Evolutionary conservation across 1,140 invertebrate genomes (phyloP).

Genomic region (Pteromalus puparum): DNA sequence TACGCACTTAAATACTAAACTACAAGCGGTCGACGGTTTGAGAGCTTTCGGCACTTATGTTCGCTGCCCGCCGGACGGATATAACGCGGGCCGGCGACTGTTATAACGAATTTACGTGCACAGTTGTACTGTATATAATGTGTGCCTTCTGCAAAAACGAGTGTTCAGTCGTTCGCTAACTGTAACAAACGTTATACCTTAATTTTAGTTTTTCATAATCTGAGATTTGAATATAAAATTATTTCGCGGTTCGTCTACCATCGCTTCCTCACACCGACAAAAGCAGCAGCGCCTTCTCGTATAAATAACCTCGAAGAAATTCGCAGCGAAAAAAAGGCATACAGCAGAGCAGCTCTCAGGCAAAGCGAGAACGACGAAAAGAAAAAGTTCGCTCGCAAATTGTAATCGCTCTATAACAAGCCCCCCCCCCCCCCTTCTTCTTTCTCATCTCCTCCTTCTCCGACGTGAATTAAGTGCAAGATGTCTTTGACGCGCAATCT

Average conservation of each 20-base stretch:
- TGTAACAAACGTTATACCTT: too few relatives aligned
- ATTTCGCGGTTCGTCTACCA: not conserved
- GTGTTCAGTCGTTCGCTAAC: conserved; percentile 38
- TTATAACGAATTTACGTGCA: not conserved
- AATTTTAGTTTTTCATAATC: too few relatives aligned
- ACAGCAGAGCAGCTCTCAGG: not conserved
- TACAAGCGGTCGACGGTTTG: conserved; percentile 28
- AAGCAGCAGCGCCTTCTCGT: not conserved
- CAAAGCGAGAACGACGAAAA: not conserved
- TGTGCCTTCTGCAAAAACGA: not conserved
- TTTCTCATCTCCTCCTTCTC: not conserved
- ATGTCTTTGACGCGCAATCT: conserved; percentile 50
- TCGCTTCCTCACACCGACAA: not conserved
- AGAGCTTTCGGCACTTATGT: conserved; percentile 57
- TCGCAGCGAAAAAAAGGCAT: conserved; percentile 3
- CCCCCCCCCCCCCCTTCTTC: conserved; percentile 17
- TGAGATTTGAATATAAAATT: too few relatives aligned
- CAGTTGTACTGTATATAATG: not conserved
- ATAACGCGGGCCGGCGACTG: not conserved
- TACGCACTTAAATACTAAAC: conserved; percentile 18
- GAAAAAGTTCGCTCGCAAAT: conserved; percentile 22
- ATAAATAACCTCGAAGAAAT: not conserved
- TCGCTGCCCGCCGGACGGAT: conserved; percentile 37
- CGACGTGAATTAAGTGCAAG: conserved; percentile 46
- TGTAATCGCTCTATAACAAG: conserved; percentile 40